Evolutionary conservation across 2,888 invertebrate genomes (phyloP), one percentile per base, ranked within the genome.

Genomic region (Oeneis ivallda): DNA sequence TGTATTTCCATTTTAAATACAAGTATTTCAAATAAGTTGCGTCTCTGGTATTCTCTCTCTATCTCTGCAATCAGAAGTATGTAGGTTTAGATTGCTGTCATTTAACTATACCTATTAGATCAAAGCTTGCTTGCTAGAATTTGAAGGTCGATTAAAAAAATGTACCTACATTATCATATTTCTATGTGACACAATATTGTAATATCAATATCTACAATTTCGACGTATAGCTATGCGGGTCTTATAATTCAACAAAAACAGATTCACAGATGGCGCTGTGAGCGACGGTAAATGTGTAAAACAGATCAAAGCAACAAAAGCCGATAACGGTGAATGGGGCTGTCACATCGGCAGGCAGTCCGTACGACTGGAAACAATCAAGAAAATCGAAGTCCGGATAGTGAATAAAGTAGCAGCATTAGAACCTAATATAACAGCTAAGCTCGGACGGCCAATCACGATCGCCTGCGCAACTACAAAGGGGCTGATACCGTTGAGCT

Each of bases 321-420:
- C 72, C 1, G 91, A 92, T 67, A 78, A 79, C 2, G 93, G 93
- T 0, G 75, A 78, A 66, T 93, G 93, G 93, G 81, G 75, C 4
- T 93, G 93, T 69, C 88, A 93, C 69, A 87, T 93, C 13, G 93
- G 93, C 1, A 77, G 76, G 2, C 74, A 78, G 32, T 68, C 74
- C 0, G 77, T 76, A 5, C 84, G 89, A 0, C 67, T 86, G 17
- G 91, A 91, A 70, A 76, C 74, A 0, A 81, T 79, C 71, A 84
- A 87, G 66, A 75, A 70, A 8, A 87, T 88, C 39, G 71, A 82
- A 39, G 78, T 92, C 0, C 74, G 86, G 8, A 82, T 90, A 0
- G 89, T 84, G 4, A 76, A 71, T n/a, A 75, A 86, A 41, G 64
- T 92, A 39, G 89, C 92, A 0, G 89, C 92, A 0, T 70, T 87